phyloP scores from a whole-genome alignment of 2,113 vertebrate species.

The Panthera tigris region DNA sequence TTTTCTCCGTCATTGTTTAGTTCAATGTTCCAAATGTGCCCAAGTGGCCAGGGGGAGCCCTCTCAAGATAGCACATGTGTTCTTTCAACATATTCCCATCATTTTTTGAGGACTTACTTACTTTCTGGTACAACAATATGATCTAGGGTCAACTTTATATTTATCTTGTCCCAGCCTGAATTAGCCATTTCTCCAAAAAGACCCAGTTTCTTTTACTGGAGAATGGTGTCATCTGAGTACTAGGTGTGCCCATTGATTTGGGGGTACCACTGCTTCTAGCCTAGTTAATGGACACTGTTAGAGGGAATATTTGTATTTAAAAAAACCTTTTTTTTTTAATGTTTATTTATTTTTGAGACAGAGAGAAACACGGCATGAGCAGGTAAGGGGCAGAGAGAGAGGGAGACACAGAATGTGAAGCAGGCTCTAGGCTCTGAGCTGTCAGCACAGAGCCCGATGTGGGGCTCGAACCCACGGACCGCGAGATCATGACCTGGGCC shows the following conservation, averaged over 20 bases:
- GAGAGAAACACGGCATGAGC: no score
- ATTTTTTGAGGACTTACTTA: background rate
- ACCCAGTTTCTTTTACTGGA: background rate
- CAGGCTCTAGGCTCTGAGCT: no score
- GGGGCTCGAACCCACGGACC: no score
- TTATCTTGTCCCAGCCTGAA: background rate
- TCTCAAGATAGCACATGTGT: background rate
- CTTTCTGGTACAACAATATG: background rate
- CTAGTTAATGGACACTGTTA: background rate
- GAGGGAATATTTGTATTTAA: background rate
- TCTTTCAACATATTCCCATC: background rate
- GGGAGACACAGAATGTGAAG: no score
- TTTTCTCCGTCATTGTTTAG: background rate
- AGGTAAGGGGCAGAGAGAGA: no score
- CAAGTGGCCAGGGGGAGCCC: background rate
- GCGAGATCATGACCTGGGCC: no score
- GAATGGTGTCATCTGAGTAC: background rate
- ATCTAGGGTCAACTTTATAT: background rate
- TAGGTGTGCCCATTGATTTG: background rate
- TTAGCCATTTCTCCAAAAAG: background rate
- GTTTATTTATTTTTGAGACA: no score
- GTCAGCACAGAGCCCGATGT: no score
- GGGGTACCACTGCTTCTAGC: background rate
- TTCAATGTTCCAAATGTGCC: background rate
- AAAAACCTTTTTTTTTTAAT: no score